Evolutionary conservation across 2,888 invertebrate species (phyloP).

Genomic region (Erebia aethiops): DNA sequence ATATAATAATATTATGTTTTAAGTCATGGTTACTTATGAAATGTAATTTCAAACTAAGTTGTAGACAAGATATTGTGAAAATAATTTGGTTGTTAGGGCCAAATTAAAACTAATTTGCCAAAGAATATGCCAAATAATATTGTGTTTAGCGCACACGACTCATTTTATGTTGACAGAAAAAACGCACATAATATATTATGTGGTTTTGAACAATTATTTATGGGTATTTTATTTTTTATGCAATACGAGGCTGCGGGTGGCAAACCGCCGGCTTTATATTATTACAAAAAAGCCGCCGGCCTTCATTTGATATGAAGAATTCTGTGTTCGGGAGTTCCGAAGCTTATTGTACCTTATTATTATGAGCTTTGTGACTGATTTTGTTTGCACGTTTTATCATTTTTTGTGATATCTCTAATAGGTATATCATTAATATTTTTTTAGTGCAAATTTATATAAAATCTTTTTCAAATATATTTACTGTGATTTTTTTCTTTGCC

Average conservation of each 20-base stretch:
- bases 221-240: not conserved
- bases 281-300: not conserved
- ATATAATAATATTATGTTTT: no score
- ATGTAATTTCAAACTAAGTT: not conserved
- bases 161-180: not conserved
- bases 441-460: not conserved
- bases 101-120: conserved; percentile 9
- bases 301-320: not conserved
- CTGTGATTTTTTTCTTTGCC: conserved; percentile 15
- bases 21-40: not conserved
- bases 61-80: not conserved
- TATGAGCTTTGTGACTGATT: not conserved
- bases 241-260: not conserved
- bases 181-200: not conserved
- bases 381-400: not conserved
- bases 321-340: no score
- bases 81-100: not conserved
- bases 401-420: conserved; percentile 1
- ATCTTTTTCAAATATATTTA: not conserved
- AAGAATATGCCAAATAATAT: conserved; percentile 5
- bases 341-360: not conserved
- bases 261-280: no score
- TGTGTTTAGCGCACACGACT: not conserved
- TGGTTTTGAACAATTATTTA: not conserved
- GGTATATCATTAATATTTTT: not conserved